Conservation (phyloP, 2,888 invertebrate genomes). For the Oasisia sp. region DNA sequence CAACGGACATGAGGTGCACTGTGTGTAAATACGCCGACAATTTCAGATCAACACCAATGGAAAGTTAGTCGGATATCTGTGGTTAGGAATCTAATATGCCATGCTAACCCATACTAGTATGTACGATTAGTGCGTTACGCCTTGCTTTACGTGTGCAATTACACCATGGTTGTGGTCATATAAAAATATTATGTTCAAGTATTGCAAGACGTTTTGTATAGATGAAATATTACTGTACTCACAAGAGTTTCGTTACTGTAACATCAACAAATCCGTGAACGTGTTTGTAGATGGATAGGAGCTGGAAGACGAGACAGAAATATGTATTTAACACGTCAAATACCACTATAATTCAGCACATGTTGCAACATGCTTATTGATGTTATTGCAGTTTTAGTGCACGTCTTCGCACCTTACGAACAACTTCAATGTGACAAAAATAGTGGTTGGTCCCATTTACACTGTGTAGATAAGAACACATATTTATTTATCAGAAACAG, state of each 20-base stretch:
- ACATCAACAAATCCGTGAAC: neutral
- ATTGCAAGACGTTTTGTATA: neutral
- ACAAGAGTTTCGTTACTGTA: neutral
- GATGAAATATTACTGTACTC: neutral
- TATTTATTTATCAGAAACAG: too few species aligned
- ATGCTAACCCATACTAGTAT: neutral
- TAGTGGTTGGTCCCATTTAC: too few species aligned
- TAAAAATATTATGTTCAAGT: neutral
- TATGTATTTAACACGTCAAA: too few species aligned
- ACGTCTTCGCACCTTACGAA: too few species aligned
- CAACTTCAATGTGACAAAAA: too few species aligned
- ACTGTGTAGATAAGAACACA: too few species aligned
- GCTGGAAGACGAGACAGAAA: neutral
- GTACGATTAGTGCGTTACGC: neutral
- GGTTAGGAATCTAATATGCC: neutral
- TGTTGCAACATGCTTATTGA: neutral
- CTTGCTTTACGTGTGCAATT: neutral
- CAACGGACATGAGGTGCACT: too few species aligned
- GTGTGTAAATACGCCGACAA: too few species aligned
- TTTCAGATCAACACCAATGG: too few species aligned
- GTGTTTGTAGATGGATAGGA: neutral
- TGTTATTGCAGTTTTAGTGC: too few species aligned
- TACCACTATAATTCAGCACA: neutral
- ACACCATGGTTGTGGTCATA: neutral
- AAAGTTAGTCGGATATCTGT: too few species aligned